phyloP scores from a whole-genome alignment of 2,888 invertebrate genomes.

The Pristionchus arcanus region DNA sequence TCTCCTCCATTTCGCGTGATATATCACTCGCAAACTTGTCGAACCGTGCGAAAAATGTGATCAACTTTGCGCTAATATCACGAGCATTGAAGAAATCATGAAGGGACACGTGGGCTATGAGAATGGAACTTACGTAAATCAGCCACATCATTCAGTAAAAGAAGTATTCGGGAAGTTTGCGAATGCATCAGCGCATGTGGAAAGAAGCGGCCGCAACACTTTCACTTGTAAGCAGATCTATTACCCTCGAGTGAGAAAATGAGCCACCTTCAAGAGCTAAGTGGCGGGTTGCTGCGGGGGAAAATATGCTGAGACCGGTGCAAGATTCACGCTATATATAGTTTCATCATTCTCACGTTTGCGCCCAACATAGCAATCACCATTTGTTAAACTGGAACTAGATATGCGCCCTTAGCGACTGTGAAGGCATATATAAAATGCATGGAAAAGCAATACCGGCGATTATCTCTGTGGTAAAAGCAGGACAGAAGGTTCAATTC shows the following conservation, averaged over 20 bases:
- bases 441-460: too few species aligned
- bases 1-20: not conserved
- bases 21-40: not conserved
- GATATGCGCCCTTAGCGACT: too few species aligned
- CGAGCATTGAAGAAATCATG: not conserved
- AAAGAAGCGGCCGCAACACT: not conserved
- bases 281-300: not conserved
- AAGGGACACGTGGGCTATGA: not conserved
- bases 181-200: too few species aligned
- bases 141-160: not conserved
- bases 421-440: too few species aligned
- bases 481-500: too few species aligned
- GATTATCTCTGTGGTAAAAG: too few species aligned
- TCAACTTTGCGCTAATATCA: not conserved
- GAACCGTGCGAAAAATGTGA: not conserved
- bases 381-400: not conserved
- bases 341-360: too few species aligned
- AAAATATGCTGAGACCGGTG: not conserved
- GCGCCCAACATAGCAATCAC: not conserved
- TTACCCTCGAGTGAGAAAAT: not conserved
- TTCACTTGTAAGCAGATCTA: not conserved
- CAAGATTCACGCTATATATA: too few species aligned
- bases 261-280: not conserved
- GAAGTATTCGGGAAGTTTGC: not conserved
- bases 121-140: not conserved